phyloP scores from a whole-genome alignment of 2,888 invertebrate species.

The Chirona hameri region DNA sequence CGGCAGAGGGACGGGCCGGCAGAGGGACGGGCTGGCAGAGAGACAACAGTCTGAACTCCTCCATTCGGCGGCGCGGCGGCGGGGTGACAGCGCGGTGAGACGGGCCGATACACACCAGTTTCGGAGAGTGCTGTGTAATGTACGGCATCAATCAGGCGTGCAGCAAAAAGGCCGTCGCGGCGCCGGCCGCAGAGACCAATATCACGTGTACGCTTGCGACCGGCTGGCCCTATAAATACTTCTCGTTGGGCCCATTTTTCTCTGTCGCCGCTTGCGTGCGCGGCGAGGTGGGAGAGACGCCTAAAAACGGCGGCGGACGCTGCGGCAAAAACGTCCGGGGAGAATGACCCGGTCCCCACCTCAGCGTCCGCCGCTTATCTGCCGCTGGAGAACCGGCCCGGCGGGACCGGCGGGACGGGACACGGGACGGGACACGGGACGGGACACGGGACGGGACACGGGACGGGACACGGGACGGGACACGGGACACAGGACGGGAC shows the following conservation, averaged over 20 bases:
- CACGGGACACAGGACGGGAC: no score
- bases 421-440: no score
- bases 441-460: no score
- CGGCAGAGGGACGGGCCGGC: neutral
- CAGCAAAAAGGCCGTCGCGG: neutral
- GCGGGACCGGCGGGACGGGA: no score
- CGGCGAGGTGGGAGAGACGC: neutral
- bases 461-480: no score
- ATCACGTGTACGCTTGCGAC: neutral
- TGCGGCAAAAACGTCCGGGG: neutral
- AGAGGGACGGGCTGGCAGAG: neutral
- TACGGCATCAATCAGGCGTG: slow-evolving; percentile 4
- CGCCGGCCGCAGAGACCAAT: neutral
- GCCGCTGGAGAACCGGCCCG: neutral
- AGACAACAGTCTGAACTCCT: no score
- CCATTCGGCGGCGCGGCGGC: neutral
- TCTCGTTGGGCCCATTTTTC: slow-evolving; percentile 12
- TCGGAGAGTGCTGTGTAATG: neutral
- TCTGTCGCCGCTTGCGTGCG: slow-evolving; percentile 28
- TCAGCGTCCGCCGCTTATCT: neutral
- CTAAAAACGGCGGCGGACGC: neutral
- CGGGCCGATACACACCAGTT: slow-evolving; percentile 1
- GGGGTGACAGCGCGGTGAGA: neutral
- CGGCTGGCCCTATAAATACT: slow-evolving; percentile 8
- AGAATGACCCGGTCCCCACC: slow-evolving; percentile 24